A percentile compares a stretch with the other conserved stretches of the same genome.
Evolutionary conservation across 2,113 vertebrate species (phyloP).

Genomic region (Eublepharis macularius): DNA sequence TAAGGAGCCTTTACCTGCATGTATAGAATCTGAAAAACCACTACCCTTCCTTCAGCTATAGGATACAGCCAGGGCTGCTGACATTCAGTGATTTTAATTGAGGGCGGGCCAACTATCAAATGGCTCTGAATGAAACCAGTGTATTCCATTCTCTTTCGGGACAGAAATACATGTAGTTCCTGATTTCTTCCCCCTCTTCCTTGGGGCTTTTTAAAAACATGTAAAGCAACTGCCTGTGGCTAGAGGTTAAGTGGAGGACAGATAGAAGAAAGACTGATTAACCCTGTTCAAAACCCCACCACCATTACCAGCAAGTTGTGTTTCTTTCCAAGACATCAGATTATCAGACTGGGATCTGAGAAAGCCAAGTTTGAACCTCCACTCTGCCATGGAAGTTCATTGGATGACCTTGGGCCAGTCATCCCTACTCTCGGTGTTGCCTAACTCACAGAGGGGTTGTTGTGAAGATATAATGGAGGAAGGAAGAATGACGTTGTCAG

Average conservation of each 20-base stretch:
- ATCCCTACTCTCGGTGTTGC: too few relatives aligned
- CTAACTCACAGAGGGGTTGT: too few relatives aligned
- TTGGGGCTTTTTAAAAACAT: neutral
- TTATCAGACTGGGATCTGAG: too few relatives aligned
- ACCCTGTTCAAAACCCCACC: neutral
- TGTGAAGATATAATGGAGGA: too few relatives aligned
- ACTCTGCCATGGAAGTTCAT: too few relatives aligned
- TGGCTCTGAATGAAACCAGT: neutral
- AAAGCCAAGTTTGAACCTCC: too few relatives aligned
- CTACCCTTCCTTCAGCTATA: neutral
- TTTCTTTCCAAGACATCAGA: neutral
- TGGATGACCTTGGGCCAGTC: too few relatives aligned
- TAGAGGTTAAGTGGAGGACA: neutral
- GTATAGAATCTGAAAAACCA: neutral
- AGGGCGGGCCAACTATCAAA: neutral
- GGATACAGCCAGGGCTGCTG: neutral
- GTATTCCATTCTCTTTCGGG: neutral
- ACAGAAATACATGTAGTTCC: neutral
- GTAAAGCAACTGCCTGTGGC: neutral
- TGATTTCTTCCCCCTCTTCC: neutral
- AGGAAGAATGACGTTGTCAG: too few relatives aligned
- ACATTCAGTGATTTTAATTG: neutral
- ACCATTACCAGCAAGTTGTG: neutral
- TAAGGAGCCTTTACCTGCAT: neutral
- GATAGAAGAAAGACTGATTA: neutral